A percentile compares a stretch with the other conserved stretches of the same genome.
These are phyloP conservation scores for Tetragonula clypearis DNA, from an alignment of 1,140 invertebrate species.

Conservation along the genomic window DNA sequence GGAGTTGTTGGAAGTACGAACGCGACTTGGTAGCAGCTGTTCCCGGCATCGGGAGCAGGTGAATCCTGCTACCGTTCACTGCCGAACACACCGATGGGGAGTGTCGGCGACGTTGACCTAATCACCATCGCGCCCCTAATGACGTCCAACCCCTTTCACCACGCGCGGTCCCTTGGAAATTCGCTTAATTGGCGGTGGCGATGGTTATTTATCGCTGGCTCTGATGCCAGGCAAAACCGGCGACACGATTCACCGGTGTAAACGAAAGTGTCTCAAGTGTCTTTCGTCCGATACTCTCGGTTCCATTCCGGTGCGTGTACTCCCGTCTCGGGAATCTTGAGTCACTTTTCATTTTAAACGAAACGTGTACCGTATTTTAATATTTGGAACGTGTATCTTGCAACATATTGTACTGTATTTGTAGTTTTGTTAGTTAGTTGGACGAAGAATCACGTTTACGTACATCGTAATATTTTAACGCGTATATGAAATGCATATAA, in stretches of 20 bases:
- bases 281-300: neutral
- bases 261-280: too few relatives aligned
- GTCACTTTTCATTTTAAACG: too few relatives aligned
- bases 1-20: slow-evolving; percentile 13
- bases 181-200: slow-evolving; percentile 70
- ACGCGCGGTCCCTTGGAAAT: slow-evolving; percentile 54
- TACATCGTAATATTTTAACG: too few relatives aligned
- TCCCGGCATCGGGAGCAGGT: slow-evolving; percentile 67
- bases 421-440: too few relatives aligned
- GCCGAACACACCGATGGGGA: neutral
- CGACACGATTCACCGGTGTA: neutral
- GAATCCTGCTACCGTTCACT: slow-evolving; percentile 70
- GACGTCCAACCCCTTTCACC: slow-evolving; percentile 58
- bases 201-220: slow-evolving; percentile 66
- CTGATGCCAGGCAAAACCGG: neutral
- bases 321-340: neutral
- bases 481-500: too few relatives aligned
- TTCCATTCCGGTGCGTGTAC: neutral
- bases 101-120: slow-evolving; percentile 56
- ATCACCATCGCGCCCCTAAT: slow-evolving; percentile 71
- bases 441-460: too few relatives aligned
- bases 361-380: too few relatives aligned
- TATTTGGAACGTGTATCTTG: too few relatives aligned
- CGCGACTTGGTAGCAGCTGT: slow-evolving; percentile 70
- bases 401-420: too few relatives aligned